These are phyloP conservation scores for Zaprionus ghesquierei DNA, from an alignment of 1,140 invertebrate genomes.

Conservation along the genomic window DNA sequence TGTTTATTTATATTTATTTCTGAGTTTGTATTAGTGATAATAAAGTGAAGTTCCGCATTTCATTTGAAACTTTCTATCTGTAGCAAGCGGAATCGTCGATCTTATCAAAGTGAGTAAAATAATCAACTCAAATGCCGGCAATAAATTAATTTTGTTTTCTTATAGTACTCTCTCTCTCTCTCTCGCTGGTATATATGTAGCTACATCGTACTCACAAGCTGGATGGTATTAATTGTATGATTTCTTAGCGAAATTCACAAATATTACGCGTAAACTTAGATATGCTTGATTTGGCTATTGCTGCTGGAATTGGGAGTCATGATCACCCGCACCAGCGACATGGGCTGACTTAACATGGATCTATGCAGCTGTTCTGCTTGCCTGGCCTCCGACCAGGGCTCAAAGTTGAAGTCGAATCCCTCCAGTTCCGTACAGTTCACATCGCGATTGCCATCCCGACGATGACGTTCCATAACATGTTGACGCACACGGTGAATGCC, in stretches of 20 bases:
- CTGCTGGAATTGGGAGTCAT: background rate
- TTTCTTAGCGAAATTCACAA: no score
- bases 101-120: background rate
- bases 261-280: background rate
- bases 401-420: constrained; percentile 83
- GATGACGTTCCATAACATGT: constrained; percentile 88
- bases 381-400: constrained; percentile 83
- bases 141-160: constrained; percentile 3
- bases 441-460: constrained; percentile 85
- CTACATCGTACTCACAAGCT: background rate
- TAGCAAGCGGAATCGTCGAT: no score
- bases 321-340: constrained; percentile 54
- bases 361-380: constrained; percentile 42
- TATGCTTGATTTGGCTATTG: background rate
- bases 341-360: constrained; percentile 37
- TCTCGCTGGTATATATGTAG: background rate
- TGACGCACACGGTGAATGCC: constrained; percentile 88
- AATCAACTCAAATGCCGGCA: background rate
- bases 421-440: constrained; percentile 86
- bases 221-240: no score
- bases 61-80: background rate
- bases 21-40: background rate
- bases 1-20: background rate
- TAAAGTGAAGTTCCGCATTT: background rate
- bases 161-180: no score